These are phyloP conservation scores for Sterna hirundo DNA, from an alignment of 2,113 vertebrate species.

Conservation along the genomic window DNA sequence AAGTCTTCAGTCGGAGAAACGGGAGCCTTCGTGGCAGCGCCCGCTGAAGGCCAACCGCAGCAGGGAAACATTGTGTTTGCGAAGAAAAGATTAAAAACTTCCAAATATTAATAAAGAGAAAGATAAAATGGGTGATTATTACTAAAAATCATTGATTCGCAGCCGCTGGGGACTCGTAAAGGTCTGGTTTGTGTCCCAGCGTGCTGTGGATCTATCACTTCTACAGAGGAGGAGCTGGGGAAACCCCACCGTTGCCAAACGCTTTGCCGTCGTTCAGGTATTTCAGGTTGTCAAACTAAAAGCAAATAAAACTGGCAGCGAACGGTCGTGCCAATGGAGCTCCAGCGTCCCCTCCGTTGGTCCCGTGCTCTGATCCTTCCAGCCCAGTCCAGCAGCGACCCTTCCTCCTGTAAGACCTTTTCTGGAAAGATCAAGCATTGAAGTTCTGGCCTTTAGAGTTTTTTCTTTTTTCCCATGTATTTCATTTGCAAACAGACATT, in stretches of 20 bases:
- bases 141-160: neutral
- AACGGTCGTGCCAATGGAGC: neutral
- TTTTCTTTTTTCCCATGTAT: neutral
- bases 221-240: fast-evolving
- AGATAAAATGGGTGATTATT: slow-evolving; percentile 17
- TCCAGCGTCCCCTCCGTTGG: fast-evolving
- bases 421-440: neutral
- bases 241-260: neutral
- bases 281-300: neutral
- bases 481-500: neutral
- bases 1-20: neutral
- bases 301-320: neutral
- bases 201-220: neutral
- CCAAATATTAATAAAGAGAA: slow-evolving; percentile 25
- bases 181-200: neutral
- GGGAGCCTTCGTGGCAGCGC: neutral
- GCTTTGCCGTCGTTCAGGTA: neutral
- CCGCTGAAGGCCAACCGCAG: neutral
- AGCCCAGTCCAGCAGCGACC: neutral
- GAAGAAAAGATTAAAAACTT: neutral
- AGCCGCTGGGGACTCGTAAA: neutral
- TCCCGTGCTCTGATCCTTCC: neutral
- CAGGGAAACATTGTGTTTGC: neutral
- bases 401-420: neutral
- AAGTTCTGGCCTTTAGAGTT: neutral